Base-by-base conservation (phyloP, 1,140 invertebrate genomes). In the Halyomorpha halys region DNA sequence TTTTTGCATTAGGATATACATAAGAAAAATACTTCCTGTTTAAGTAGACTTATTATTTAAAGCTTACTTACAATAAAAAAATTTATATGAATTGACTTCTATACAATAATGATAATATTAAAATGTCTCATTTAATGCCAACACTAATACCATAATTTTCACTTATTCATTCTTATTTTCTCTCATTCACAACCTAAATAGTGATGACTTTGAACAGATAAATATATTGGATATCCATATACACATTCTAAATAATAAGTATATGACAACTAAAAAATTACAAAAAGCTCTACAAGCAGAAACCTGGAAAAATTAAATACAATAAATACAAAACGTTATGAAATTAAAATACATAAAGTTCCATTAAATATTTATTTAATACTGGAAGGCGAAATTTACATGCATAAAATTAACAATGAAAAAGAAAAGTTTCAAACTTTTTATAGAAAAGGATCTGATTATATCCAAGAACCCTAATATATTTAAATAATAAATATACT, bases 31-130 rank as follows among this genome's bases (percentile, higher is more conserved):
- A 39, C 34, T 21, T 49, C n/a, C n/a, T 18, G n/a, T 49, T 49
- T 49, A 49, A 49, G 47, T 49, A 49, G n/a, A 18, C 47, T 49
- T 49, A 49, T 49, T 49, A 49, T 49, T n/a, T 49, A 49, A 49
- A 49, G 47, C 47, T 49, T 49, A 49, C 47, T 49, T 49, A 49
- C 47, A 49, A 49, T 49, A 49, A 18, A 49, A 49, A 49, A 49
- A 18, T 19, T 13, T 49, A 49, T 49, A 49, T 21, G 47, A 49
- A 49, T 49, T 49, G 47, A 49, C 47, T 49, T 49, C 21, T 49
- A 49, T 49, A 49, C 47, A 49, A 18, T 49, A 49, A 49, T 49
- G 47, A 5, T 49, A 11, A 49, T 19, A 49, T 19, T 49, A 19
- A 49, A 6, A 49, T 49, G 47, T 49, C n/a, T 49, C 21, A 49